phyloP scores from a whole-genome alignment of 2,888 invertebrate genomes.

The Lycaena phlaeas region DNA sequence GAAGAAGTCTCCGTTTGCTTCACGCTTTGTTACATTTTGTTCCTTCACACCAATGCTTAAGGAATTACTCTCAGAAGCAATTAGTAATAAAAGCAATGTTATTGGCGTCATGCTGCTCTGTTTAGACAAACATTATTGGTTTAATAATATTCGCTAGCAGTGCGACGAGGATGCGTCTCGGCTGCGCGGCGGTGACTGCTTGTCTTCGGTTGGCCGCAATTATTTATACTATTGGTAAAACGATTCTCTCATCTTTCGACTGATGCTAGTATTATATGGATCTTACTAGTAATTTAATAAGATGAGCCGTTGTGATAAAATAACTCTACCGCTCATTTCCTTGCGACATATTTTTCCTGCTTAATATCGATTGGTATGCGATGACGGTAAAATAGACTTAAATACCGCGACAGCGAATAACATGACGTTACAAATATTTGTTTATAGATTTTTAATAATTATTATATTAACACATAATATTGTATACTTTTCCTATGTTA shows the following conservation, averaged over 20 bases:
- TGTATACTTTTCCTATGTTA: too few species aligned
- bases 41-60: constrained; percentile 44
- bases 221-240: constrained; percentile 70
- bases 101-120: constrained; percentile 22
- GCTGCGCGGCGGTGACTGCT: constrained; percentile 51
- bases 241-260: constrained; percentile 44
- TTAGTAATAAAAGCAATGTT: constrained; percentile 20
- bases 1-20: constrained; percentile 38
- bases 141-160: constrained; percentile 17
- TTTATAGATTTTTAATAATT: too few species aligned
- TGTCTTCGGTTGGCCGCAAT: constrained; percentile 44
- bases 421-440: too few species aligned
- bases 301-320: too few species aligned
- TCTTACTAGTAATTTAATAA: too few species aligned
- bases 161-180: constrained; percentile 30
- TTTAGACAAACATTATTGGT: constrained; percentile 25
- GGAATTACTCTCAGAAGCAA: constrained; percentile 29
- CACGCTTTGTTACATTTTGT: constrained; percentile 43
- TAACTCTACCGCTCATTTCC: too few species aligned
- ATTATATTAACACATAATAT: too few species aligned
- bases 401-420: too few species aligned
- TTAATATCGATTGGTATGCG: too few species aligned
- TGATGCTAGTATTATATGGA: constrained; percentile 39
- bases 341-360: too few species aligned
- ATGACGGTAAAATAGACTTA: too few species aligned